A percentile compares a stretch with the other conserved stretches of the same genome.
These are phyloP conservation scores for Argyra leucocephala DNA, from an alignment of 2,888 invertebrate species.

Conservation along the genomic window DNA sequence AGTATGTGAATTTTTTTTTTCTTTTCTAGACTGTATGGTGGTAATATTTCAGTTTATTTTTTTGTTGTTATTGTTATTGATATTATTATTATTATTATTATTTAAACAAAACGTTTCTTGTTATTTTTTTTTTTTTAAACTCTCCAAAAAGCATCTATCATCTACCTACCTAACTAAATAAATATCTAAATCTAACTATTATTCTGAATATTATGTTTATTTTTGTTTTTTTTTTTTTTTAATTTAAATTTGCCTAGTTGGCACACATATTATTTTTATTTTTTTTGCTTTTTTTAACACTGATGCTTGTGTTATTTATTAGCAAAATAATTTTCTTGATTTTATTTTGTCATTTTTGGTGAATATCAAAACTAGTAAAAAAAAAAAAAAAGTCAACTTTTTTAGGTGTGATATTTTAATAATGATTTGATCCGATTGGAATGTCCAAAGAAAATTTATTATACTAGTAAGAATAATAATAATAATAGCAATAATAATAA, in stretches of 20 bases:
- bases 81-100: not conserved
- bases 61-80: too few relatives aligned
- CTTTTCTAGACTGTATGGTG: not conserved
- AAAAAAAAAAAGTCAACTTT: not conserved
- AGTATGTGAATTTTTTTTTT: not conserved
- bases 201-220: too few relatives aligned
- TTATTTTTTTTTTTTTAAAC: not conserved
- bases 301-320: not conserved
- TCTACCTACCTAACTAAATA: too few relatives aligned
- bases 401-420: slow-evolving; percentile 1
- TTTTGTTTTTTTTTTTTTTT: too few relatives aligned
- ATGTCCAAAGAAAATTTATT: not conserved
- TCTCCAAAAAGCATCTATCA: not conserved
- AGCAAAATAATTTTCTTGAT: not conserved
- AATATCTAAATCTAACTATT: too few relatives aligned
- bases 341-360: not conserved
- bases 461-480: not conserved
- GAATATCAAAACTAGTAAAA: not conserved
- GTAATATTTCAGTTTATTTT: not conserved
- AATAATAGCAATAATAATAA: not conserved
- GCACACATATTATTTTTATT: not conserved
- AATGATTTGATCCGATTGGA: slow-evolving; percentile 1
- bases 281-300: too few relatives aligned
- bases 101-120: not conserved
- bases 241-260: slow-evolving; percentile 1